Evolutionary conservation across 2,113 vertebrate species (phyloP).

Genomic region (Oreamnos americanus): DNA sequence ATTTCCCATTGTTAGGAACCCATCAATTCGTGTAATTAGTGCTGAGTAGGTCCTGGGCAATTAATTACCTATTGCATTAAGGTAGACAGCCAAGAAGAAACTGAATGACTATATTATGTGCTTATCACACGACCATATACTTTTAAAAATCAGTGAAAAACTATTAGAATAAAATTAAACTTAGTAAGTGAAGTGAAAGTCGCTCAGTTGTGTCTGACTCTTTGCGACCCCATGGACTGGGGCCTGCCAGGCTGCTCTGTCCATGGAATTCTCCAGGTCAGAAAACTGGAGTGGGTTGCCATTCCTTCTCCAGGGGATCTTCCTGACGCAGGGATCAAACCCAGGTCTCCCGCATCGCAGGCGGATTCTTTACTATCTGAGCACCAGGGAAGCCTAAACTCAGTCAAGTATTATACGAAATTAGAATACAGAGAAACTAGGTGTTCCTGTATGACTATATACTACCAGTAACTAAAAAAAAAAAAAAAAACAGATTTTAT

Average conservation of each 20-base stretch:
- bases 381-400: neutral
- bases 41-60: neutral
- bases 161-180: neutral
- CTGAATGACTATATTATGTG: neutral
- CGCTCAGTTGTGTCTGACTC: neutral
- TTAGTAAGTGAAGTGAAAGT: neutral
- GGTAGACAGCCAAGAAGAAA: neutral
- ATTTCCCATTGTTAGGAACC: neutral
- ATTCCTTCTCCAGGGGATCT: neutral
- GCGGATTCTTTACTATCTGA: neutral
- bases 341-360: fast-evolving
- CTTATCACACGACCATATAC: neutral
- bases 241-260: neutral
- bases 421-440: neutral
- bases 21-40: too few species aligned
- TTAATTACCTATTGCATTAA: neutral
- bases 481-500: neutral
- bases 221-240: neutral
- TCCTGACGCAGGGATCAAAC: neutral
- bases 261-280: neutral
- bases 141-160: neutral
- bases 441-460: neutral
- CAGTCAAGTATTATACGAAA: neutral
- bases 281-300: neutral
- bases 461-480: neutral